Conservation (phyloP, 1,140 invertebrate species). For the Laupala kohalensis region DNA sequence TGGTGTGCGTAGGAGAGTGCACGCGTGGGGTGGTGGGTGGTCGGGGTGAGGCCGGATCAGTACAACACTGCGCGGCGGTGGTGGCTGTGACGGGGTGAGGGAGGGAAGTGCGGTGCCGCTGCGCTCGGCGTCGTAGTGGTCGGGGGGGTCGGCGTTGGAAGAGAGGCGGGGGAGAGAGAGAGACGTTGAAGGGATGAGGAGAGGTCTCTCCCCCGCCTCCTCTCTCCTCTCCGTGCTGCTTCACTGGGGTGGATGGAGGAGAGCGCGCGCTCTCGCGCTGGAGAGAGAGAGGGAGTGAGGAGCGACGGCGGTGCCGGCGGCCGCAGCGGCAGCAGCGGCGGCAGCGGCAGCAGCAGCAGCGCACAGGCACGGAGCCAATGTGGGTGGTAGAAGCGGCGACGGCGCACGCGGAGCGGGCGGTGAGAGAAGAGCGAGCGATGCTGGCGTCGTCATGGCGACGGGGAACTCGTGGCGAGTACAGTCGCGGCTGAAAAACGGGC, state of each 20-base stretch:
- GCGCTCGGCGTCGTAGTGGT: too few species aligned
- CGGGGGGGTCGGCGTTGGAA: conserved; percentile 1
- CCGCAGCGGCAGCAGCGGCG: conserved; percentile 8
- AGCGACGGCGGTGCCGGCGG: background rate
- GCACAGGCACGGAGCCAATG: background rate
- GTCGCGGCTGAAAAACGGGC: background rate
- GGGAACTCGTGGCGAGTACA: background rate
- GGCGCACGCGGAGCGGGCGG: too few species aligned
- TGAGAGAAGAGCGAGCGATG: background rate
- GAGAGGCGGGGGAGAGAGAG: conserved; percentile 10
- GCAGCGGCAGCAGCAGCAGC: background rate
- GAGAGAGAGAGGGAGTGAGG: conserved; percentile 11
- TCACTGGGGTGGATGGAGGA: too few species aligned
- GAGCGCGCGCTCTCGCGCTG: too few species aligned
- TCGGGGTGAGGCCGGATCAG: background rate
- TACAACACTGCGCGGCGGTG: conserved; percentile 14
- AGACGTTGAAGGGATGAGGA: too few species aligned
- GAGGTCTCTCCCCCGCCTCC: too few species aligned
- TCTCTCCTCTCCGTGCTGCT: too few species aligned
- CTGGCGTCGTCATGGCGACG: background rate
- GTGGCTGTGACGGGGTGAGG: conserved; percentile 12
- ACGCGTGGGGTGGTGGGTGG: background rate
- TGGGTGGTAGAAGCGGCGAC: conserved; percentile 8
- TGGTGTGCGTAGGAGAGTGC: background rate
- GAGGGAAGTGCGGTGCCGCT: background rate